Conservation (phyloP, 2,797 vertebrate genomes). For the Bufotes viridis region DNA sequence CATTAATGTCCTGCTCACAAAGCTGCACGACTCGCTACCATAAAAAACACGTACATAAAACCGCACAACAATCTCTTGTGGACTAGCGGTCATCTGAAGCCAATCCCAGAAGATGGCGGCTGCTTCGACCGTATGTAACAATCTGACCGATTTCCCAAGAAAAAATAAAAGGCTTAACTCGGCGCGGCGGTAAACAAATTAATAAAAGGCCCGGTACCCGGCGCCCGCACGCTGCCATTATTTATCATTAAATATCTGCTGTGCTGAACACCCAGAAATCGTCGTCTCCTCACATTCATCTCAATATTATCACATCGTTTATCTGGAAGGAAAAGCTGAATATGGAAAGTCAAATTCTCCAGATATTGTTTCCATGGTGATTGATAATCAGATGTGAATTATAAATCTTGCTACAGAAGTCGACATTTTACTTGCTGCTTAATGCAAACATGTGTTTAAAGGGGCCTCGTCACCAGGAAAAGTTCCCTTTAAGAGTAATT, state of each 20-base stretch:
- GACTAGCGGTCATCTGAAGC: neutral
- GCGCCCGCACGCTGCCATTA: neutral
- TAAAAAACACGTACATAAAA: no score
- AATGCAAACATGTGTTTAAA: neutral
- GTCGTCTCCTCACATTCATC: slow-evolving; percentile 20
- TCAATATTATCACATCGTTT: slow-evolving; percentile 31
- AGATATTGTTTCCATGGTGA: slow-evolving; percentile 53
- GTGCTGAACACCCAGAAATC: slow-evolving; percentile 16
- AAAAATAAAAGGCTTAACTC: neutral
- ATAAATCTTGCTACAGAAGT: slow-evolving; percentile 18
- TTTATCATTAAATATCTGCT: slow-evolving; percentile 44
- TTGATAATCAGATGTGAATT: slow-evolving; percentile 48
- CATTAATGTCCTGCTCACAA: no score
- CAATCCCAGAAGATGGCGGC: neutral
- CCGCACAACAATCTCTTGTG: neutral
- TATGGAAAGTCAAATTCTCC: slow-evolving; percentile 17
- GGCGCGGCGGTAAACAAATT: slow-evolving; percentile 14
- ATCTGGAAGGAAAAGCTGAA: slow-evolving; percentile 37
- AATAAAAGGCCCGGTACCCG: neutral
- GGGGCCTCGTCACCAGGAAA: neutral
- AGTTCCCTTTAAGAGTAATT: no score
- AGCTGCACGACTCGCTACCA: no score
- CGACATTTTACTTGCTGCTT: neutral
- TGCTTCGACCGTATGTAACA: slow-evolving; percentile 1
- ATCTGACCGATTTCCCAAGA: neutral